Evolutionary conservation across 1,140 invertebrate species (phyloP), one percentile per base, ranked within the genome.

Genomic region (Leucophenga varia): DNA sequence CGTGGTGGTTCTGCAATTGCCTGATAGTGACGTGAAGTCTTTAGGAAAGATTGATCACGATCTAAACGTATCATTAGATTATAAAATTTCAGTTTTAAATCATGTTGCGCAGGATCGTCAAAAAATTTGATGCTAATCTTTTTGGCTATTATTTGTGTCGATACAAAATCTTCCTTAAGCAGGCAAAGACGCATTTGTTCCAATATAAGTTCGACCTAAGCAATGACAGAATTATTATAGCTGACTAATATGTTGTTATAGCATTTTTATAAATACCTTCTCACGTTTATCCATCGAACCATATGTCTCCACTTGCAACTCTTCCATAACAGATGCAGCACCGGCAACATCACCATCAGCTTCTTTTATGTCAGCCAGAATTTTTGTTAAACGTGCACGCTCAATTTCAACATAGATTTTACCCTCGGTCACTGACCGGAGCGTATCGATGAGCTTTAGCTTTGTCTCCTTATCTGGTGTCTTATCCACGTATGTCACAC

Each of bases 371-470:
- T 93, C 87, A 2, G 97, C 93, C 43, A 99, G 76, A 55, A 90
- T 93, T 71, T 96, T 88, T 14, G 97, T 99, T 2, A 99, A 79
- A 38, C 97, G 82, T 30, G 97, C 97, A 70, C 97, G 81, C 78
- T 99, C 97, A 20, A 98, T 95, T 84, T 99, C 97, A 4, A 99
- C 97, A 77, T 99, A 99, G 53, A 99, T 99, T 86, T 99, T 98
- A 64, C 97, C 97, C 78, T 96, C 95, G 3, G 95, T 99, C 1
- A 99, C 95, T 20, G 87, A 86, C 54, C 95, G 83, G 17, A 99
- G 77, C 1, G 96, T 98, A 74, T 98, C 95, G 70, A 99, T 98
- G 0, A 98, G 79, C 73, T 95, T 95, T 8, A 98, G 84, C 79
- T 92, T 91, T 0, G 86, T 87, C 59, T 95, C 92, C 72, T 92